Evolutionary conservation across 1,140 invertebrate genomes (phyloP), one percentile per base, ranked within the genome.

Genomic region (Palaemon carinicauda): DNA sequence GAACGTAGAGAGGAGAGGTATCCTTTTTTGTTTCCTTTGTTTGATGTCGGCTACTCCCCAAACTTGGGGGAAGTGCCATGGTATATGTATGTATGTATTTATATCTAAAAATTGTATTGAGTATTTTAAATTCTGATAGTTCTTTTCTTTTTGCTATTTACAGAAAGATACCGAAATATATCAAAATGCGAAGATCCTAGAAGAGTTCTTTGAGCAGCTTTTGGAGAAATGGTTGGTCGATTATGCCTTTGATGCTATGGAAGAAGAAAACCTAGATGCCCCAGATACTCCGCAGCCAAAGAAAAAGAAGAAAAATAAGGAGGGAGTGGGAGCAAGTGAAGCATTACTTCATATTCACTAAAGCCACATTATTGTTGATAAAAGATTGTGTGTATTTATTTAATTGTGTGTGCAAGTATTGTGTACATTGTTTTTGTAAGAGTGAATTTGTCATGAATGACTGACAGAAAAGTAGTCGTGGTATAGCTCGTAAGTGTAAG

Each of bases 191-290:
- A 95, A 95, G 90, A 94, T 94, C 89, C 93, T 97, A 86, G 96
- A 97, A 91, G 95, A 95, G 90, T 96, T 96, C 91, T 97, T 97
- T 91, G 96, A 97, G 89, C 94, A 95, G 90, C 94, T 96, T 90
- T 92, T 97, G 87, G 90, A 94, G 77, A 96, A 96, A 91, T 96
- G 95, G 94, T 92, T 96, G 87, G 96, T 96, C 1, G 94, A 94
- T 90, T 96, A 95, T 91, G 87, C 89, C 27, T 89, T 84, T 69
- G 89, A 90, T 60, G 74, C 77, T 19, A 69, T 80, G 74, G 81
- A 71, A 10, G 51, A 52, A n/a, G 81, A 74, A 14, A 52, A n/a
- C 19, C 52, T 74, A 31, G 88, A 89, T 56, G 54, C 56, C 5
- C 82, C 82, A 31, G 81, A 89, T 54, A 85, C 60, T 10, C 88